Base-by-base conservation (phyloP, 1,140 invertebrate genomes). In the Euglossa dilemma region DNA sequence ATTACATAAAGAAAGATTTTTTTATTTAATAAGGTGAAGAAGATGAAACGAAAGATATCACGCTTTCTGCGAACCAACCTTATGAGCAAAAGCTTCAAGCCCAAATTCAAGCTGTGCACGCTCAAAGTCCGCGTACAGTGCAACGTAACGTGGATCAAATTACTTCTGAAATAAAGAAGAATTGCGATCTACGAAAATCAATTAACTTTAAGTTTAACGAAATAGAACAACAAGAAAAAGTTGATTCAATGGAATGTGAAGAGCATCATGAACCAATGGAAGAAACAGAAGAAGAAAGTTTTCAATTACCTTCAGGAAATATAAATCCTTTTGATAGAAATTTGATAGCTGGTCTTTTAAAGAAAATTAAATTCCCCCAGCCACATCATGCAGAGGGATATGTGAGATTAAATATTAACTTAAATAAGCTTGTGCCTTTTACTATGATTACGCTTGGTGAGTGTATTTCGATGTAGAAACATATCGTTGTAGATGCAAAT, bases 281-380 rank as follows among this genome's bases (percentile, higher is more conserved):
- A 69, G 85, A 90, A 72, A 82, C 82, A 8, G 92, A 94, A 16
- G 90, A 93, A 50, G 92, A 93, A 77, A 86, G 87, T 45, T 93
- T 92, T 54, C 87, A 92, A 59, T 81, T 93, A n/a, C 92, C 93
- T 83, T 80, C 87, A 1, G 92, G 89, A 50, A 89, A 94, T 54
- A 92, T 94, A 69, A 92, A 95, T 94, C 95, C 95, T 23, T 95
- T 95, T 83, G 94, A 94, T 74, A 91, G 93, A 70, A 91, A 86
- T 54, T 84, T 95, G 12, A 95, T 95, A 71, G 87, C 93, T 25
- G 91, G 92, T 52, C 91, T 95, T n/a, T 90, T 95, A 28, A 93
- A 93, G 73, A 94, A 93, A 66, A 94, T 95, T 59, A 93, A 92
- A 75, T 95, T 95, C 86, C 95, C 95, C 4, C 93, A 94, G 57